Base-by-base conservation (phyloP, 35 echinoderm and acorn worm species). In the Ophioderma brevispina region DNA sequence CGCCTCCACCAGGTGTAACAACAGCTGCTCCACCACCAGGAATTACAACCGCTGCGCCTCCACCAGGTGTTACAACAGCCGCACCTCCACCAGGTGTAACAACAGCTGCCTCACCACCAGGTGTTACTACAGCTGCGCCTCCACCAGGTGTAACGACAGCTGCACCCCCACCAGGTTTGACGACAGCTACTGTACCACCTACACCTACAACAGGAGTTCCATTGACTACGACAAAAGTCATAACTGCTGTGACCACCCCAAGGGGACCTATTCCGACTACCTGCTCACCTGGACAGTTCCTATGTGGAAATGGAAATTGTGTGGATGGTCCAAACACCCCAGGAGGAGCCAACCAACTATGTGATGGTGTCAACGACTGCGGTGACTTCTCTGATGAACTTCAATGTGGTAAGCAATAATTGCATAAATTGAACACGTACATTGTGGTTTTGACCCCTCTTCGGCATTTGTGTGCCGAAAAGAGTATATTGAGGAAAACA, bases 381-480 rank as follows among this genome's bases (percentile, higher is more conserved):
- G 87, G 86, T 17, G 94, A 96, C 52, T 89, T 38, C 36, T 81
- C 86, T n/a, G 94, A 96, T 92, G 94, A 96, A 86, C 80, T 37
- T 32, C 90, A 90, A 78, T 96, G 94, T 82, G 94, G 94, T 95
- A 76, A 88, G 94, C 21, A 32, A 5, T 31, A 33, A 33, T 79
- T n/a, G n/a, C n/a, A n/a, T n/a, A n/a, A n/a, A n/a, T n/a, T n/a
- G n/a, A n/a, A n/a, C n/a, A n/a, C n/a, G n/a, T n/a, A n/a, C n/a
- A n/a, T n/a, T n/a, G n/a, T n/a, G n/a, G n/a, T n/a, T n/a, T n/a
- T n/a, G n/a, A n/a, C n/a, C n/a, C n/a, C n/a, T n/a, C n/a, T n/a
- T n/a, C n/a, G n/a, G n/a, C n/a, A n/a, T n/a, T n/a, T n/a, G n/a
- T n/a, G n/a, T n/a, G n/a, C n/a, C n/a, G n/a, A n/a, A n/a, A n/a